These are phyloP conservation scores for Saccostrea glomerata DNA, from an alignment of 1,140 invertebrate genomes.

Conservation along the genomic window DNA sequence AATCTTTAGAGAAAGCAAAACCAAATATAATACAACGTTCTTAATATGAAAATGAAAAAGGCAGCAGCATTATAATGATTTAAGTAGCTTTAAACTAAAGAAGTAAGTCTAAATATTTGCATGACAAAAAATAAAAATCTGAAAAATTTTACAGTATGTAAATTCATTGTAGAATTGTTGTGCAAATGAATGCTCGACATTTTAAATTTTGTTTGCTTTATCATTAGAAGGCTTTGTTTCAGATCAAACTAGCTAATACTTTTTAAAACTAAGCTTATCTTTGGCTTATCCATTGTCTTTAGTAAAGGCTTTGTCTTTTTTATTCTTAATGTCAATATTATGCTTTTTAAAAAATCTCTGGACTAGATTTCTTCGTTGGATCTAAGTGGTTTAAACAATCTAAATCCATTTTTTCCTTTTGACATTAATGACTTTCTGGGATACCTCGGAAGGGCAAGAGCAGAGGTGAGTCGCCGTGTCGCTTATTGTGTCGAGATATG, in stretches of 20 bases:
- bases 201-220: background rate
- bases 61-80: no score
- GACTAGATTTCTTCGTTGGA: background rate
- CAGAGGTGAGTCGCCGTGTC: background rate
- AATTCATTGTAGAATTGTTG: background rate
- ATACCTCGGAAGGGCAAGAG: background rate
- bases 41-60: no score
- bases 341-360: background rate
- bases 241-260: background rate
- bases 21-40: no score
- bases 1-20: no score
- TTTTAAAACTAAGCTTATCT: background rate
- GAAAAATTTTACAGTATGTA: background rate
- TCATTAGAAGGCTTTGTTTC: background rate
- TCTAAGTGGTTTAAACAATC: slow-evolving; percentile 12
- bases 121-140: no score
- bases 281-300: background rate
- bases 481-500: background rate
- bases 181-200: background rate
- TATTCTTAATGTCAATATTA: background rate
- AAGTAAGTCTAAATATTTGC: no score
- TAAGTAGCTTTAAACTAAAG: no score
- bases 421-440: background rate
- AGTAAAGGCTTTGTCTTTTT: background rate
- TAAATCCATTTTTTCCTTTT: background rate